These are phyloP conservation scores for Chaetops frenatus DNA, from an alignment of 2,113 vertebrate species.

Conservation along the genomic window DNA sequence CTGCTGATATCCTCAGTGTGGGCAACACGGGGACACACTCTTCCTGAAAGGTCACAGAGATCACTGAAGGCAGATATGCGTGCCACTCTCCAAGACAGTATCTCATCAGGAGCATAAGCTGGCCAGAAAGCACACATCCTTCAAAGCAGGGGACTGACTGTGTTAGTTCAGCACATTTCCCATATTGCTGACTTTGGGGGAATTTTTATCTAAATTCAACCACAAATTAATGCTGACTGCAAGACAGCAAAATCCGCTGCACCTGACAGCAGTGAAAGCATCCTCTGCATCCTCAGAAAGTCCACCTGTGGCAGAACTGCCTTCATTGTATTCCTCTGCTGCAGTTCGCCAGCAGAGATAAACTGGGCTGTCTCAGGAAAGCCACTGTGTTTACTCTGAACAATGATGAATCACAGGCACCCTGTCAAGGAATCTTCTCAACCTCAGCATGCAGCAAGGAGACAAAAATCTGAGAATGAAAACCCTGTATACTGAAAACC, in stretches of 20 bases:
- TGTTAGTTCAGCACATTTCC: neutral
- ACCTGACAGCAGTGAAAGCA: neutral
- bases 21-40: fast-evolving
- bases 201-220: neutral
- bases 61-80: neutral
- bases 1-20: too few relatives aligned
- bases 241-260: neutral
- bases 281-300: neutral
- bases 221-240: neutral
- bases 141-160: neutral
- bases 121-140: neutral
- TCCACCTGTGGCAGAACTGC: neutral
- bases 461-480: neutral
- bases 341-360: neutral
- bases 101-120: neutral
- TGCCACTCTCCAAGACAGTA: neutral
- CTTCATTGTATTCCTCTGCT: neutral
- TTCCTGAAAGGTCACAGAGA: neutral
- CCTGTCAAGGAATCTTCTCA: neutral
- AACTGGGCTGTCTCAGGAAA: neutral
- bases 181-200: neutral
- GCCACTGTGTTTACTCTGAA: neutral
- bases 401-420: neutral
- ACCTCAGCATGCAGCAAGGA: neutral
- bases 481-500: neutral